Percentiles rank a stretch among this genome's conserved stretches.
Conservation (phyloP, 2,797 vertebrate species). For the Brachymystax lenok region DNA sequence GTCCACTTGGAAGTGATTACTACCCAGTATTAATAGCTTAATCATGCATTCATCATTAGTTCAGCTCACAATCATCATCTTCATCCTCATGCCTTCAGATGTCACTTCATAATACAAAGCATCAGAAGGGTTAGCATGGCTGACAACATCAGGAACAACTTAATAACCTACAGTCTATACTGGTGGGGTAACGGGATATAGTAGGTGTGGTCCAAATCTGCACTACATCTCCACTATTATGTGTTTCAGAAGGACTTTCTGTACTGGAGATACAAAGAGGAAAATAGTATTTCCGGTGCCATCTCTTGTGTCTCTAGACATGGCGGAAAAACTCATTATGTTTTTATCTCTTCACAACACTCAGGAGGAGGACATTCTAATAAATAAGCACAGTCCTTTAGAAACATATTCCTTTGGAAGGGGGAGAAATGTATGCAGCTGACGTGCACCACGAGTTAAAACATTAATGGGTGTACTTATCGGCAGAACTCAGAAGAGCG, state of each 20-base stretch:
- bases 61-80: background rate
- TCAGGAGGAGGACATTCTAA: too few species aligned
- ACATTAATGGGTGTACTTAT: slow-evolving; percentile 65
- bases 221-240: slow-evolving; percentile 25
- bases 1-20: background rate
- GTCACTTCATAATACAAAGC: background rate
- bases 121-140: background rate
- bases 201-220: slow-evolving; percentile 4
- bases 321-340: background rate
- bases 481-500: slow-evolving; percentile 67
- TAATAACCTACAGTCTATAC: too few species aligned
- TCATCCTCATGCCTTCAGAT: background rate
- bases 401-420: too few species aligned
- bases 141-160: too few species aligned
- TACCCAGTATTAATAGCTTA: background rate
- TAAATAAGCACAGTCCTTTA: too few species aligned
- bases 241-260: background rate
- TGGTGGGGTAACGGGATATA: background rate
- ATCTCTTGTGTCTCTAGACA: background rate
- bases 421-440: too few species aligned
- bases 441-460: slow-evolving; percentile 46
- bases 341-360: background rate
- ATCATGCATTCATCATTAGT: background rate
- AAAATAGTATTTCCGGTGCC: background rate
- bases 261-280: background rate